Conservation (phyloP, 2,888 invertebrate species). For the Hoplodrina ambigua region DNA sequence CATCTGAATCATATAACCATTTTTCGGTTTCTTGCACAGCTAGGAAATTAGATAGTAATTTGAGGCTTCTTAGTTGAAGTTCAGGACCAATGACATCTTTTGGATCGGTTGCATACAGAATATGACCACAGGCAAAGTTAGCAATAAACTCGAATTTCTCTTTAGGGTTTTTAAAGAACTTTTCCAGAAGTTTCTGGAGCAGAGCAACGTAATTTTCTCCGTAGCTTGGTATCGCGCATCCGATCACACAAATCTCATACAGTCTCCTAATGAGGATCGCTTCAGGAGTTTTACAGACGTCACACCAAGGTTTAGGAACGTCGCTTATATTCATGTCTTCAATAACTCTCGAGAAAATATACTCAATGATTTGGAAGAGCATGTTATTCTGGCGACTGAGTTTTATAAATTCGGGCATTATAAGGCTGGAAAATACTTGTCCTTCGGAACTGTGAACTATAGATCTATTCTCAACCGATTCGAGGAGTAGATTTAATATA, state of each 20-base stretch:
- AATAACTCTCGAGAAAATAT: slow-evolving; percentile 88
- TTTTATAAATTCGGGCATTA: slow-evolving; percentile 78
- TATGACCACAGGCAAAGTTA: slow-evolving; percentile 89
- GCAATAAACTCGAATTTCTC: slow-evolving; percentile 90
- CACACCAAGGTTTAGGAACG: slow-evolving; percentile 83
- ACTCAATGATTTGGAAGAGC: slow-evolving; percentile 89
- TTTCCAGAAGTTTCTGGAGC: slow-evolving; percentile 84
- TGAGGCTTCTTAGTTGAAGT: slow-evolving; percentile 89
- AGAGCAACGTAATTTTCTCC: slow-evolving; percentile 79
- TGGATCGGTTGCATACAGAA: slow-evolving; percentile 82
- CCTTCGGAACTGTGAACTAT: slow-evolving; percentile 76
- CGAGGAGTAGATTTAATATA: slow-evolving; percentile 83
- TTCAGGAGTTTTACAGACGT: slow-evolving; percentile 81
- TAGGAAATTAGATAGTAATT: slow-evolving; percentile 78
- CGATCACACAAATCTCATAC: slow-evolving; percentile 87
- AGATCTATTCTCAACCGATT: slow-evolving; percentile 80
- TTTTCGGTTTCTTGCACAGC: slow-evolving; percentile 71
- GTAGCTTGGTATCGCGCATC: slow-evolving; percentile 82
- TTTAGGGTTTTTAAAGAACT: slow-evolving; percentile 80
- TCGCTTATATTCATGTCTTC: slow-evolving; percentile 81
- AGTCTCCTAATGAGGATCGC: slow-evolving; percentile 81
- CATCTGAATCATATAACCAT: slow-evolving; percentile 84
- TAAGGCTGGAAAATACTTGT: slow-evolving; percentile 73
- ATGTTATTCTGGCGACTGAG: slow-evolving; percentile 84
- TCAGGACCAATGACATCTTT: slow-evolving; percentile 85